Percentiles rank a stretch among this genome's conserved stretches.
Conservation (phyloP, 2,113 vertebrate genomes). For the Petaurus breviceps region DNA sequence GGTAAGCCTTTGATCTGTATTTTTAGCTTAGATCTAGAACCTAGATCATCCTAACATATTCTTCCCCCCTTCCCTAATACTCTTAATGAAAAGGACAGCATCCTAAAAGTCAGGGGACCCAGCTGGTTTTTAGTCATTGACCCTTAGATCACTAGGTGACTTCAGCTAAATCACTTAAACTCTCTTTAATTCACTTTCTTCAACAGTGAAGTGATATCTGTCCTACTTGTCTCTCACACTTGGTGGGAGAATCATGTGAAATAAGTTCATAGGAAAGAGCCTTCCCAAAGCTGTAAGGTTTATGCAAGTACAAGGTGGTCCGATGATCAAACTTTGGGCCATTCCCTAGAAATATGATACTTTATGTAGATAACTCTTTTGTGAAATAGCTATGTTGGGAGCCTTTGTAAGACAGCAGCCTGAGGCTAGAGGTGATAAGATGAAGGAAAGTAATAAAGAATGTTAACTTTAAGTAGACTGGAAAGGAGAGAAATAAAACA, state of each 20-base stretch:
- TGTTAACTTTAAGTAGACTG: background rate
- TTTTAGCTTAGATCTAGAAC: conserved; percentile 12
- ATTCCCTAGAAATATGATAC: background rate
- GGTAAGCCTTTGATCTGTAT: background rate
- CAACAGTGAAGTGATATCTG: background rate
- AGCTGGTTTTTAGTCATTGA: background rate
- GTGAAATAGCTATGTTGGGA: background rate
- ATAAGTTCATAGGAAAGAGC: background rate
- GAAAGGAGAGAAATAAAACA: background rate
- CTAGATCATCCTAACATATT: background rate
- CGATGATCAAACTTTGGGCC: background rate
- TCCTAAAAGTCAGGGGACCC: background rate
- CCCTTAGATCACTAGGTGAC: background rate
- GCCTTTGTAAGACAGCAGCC: background rate
- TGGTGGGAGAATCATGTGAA: background rate
- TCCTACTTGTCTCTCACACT: background rate
- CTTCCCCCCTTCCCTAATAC: background rate
- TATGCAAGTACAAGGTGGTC: background rate
- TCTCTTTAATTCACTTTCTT: background rate
- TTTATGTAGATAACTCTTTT: background rate
- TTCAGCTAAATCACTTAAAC: background rate
- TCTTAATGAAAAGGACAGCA: background rate
- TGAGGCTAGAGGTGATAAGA: background rate
- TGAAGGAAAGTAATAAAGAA: background rate
- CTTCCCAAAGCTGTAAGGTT: background rate